Conservation (phyloP, 2,797 vertebrate species). For the Amphiprion clarkii region DNA sequence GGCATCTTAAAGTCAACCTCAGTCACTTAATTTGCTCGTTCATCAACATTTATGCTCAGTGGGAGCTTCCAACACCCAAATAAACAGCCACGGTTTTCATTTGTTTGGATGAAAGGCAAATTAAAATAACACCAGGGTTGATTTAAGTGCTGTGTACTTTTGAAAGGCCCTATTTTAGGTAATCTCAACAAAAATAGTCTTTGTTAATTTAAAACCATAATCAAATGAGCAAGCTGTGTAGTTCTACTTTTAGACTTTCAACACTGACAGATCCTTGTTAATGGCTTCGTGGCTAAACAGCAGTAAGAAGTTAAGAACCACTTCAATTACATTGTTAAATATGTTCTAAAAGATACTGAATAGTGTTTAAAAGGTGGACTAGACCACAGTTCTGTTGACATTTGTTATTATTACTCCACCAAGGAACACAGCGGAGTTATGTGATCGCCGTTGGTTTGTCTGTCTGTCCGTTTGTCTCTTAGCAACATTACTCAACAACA, state of each 20-base stretch:
- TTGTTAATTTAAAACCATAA: background rate
- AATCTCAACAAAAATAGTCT: background rate
- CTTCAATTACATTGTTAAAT: background rate
- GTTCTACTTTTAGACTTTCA: slow-evolving; percentile 5
- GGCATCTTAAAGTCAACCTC: slow-evolving; percentile 25
- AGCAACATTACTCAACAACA: no score
- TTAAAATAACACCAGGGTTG: background rate
- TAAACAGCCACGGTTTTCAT: slow-evolving; percentile 11
- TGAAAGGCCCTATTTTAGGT: background rate
- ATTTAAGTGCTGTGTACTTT: background rate
- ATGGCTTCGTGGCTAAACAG: background rate
- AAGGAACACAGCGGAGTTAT: no score
- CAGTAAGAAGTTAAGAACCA: background rate
- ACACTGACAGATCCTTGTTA: background rate
- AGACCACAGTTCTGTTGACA: no score
- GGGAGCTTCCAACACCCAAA: background rate
- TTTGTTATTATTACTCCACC: no score
- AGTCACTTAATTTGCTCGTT: background rate
- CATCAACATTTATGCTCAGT: slow-evolving; percentile 28
- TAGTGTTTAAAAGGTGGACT: background rate
- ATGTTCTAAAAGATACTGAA: background rate
- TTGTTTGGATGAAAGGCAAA: slow-evolving; percentile 6
- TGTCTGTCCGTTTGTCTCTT: no score
- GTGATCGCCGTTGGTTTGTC: no score
- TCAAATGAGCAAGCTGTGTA: background rate